These are phyloP conservation scores for Cosmia pyralina DNA, from an alignment of 2,888 invertebrate species.

Conservation along the genomic window DNA sequence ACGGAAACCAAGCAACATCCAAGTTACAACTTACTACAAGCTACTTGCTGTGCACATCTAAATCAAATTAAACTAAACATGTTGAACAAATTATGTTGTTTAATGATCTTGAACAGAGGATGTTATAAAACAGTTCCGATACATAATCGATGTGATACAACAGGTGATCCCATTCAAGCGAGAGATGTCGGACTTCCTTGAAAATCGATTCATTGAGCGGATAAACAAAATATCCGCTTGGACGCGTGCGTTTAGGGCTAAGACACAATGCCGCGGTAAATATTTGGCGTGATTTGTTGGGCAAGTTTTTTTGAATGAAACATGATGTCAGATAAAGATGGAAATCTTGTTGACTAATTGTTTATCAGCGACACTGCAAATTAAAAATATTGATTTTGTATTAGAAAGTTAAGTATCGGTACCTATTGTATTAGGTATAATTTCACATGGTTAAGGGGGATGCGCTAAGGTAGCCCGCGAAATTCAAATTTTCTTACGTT, in stretches of 20 bases:
- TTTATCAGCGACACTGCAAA: background rate
- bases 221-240: slow-evolving; percentile 47
- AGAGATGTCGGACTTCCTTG: slow-evolving; percentile 53
- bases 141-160: slow-evolving; percentile 15
- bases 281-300: background rate
- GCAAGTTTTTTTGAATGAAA: background rate
- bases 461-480: too few relatives aligned
- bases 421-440: too few relatives aligned
- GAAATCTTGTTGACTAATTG: background rate
- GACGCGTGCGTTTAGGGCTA: slow-evolving; percentile 32
- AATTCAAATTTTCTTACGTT: too few relatives aligned
- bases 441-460: too few relatives aligned
- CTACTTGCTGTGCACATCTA: background rate
- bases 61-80: slow-evolving; percentile 7
- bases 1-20: too few relatives aligned
- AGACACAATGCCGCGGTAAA: slow-evolving; percentile 3
- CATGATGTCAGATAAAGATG: background rate
- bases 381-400: too few relatives aligned
- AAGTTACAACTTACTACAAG: background rate
- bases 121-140: slow-evolving; percentile 36
- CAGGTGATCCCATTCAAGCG: slow-evolving; percentile 53
- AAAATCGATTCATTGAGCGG: slow-evolving; percentile 37
- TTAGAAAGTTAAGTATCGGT: too few relatives aligned
- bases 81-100: slow-evolving; percentile 25
- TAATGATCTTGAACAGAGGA: slow-evolving; percentile 32